Base-by-base conservation (phyloP, 30 jellyfish, hydroid and myxozoan species). In the Cassiopea xamachana region DNA sequence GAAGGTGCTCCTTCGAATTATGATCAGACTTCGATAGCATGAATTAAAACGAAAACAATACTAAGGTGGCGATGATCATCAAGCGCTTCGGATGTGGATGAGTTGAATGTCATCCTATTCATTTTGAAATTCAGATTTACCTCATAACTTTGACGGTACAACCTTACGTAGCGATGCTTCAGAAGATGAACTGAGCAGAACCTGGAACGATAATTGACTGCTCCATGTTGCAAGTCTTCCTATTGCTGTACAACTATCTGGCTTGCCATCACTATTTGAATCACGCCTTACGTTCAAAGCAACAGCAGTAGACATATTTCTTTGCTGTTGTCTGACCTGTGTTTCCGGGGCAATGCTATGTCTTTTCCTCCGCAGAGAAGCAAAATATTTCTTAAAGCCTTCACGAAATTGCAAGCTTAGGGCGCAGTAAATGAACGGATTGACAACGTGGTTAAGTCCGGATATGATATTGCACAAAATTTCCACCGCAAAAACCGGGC, bases 341-440 rank as follows among this genome's bases (percentile, higher is more conserved):
- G 1, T 6, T 71, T 71, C 55, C 6, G 55, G 51, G 18, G 55
- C 80, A 64, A 64, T 17, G 27, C 89, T 69, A 15, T 15, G 44
- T 47, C 80, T 67, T 45, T 7, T 80, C 46, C 81, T 64, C 39
- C 77, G 44, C 69, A 80, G 17, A 62, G 15, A 60, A 12, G 71
- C 75, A 71, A 73, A 73, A 19, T 69, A 39, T 58, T 77, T 61
- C 89, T 75, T 61, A 82, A 90, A 81, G 1, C 85, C 97, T 14
- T 81, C 89, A 75, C 92, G 85, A n/a, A 90, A 80, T 48, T 81
- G 92, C 60, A 92, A 81, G 51, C 97, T 90, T 71, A 90, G 73
- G 16, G 97, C 92, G 51, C 97, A 90, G 77, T 90, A 90, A 14
- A 90, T 90, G 77, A 90, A 82, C 0, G 97, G 97, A 62, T 90